Evolutionary conservation across 2,113 vertebrate species (phyloP).

Genomic region (Phoenicopterus ruber): DNA sequence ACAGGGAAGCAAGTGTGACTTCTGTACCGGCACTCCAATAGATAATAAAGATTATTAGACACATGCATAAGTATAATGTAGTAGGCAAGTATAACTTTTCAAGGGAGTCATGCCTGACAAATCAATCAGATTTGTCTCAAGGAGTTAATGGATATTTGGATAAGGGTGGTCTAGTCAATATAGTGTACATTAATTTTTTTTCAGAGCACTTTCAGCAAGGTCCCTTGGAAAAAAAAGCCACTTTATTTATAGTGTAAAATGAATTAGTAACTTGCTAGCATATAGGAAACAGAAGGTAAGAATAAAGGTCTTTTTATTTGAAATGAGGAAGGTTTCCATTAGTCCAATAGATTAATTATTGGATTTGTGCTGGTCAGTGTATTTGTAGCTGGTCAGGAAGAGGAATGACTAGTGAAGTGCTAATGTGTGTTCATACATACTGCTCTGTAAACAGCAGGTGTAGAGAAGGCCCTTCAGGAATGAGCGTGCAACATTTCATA

Average conservation of each 20-base stretch:
- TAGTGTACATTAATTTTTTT: not conserved
- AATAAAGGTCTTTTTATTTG: not conserved
- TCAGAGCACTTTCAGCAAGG: not conserved
- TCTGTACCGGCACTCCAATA: not conserved
- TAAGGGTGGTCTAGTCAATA: not conserved
- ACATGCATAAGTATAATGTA: accelerated
- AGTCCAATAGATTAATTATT: not conserved
- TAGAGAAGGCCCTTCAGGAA: not conserved
- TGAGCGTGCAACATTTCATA: too few relatives aligned
- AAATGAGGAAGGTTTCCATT: not conserved
- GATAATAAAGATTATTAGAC: not conserved
- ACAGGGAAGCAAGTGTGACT: not conserved
- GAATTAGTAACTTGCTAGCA: not conserved
- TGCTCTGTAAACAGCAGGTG: not conserved
- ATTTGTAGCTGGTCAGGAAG: not conserved
- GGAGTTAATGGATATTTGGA: not conserved
- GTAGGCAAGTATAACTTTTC: not conserved
- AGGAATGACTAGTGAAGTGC: not conserved
- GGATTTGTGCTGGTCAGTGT: not conserved
- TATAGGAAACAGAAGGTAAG: not conserved
- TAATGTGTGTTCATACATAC: accelerated
- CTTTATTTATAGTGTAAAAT: not conserved
- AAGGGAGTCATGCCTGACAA: not conserved
- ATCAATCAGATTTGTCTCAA: not conserved
- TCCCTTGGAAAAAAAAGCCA: not conserved